These are phyloP conservation scores for Oppia nitens DNA, from an alignment of 1,140 invertebrate species.

Conservation along the genomic window DNA sequence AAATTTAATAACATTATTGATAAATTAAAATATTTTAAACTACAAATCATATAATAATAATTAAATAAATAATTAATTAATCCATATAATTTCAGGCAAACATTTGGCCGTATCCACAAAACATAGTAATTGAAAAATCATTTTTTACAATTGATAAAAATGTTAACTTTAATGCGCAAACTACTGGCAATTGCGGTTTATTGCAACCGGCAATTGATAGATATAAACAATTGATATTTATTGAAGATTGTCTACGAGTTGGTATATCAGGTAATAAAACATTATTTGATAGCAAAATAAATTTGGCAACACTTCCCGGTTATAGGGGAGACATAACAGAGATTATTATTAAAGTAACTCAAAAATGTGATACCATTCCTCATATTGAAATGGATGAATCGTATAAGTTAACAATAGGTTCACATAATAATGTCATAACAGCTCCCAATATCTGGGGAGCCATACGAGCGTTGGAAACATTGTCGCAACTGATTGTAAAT, in stretches of 20 bases:
- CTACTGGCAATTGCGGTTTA: constrained; percentile 33
- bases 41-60: too few species aligned
- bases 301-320: constrained; percentile 1
- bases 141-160: constrained; percentile 19
- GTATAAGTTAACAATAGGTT: constrained; percentile 14
- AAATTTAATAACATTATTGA: too few species aligned
- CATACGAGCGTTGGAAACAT: constrained; percentile 30
- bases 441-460: constrained; percentile 29
- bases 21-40: too few species aligned
- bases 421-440: constrained; percentile 19
- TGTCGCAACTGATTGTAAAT: constrained; percentile 27
- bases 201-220: constrained; percentile 37
- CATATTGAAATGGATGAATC: constrained; percentile 46
- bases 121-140: constrained; percentile 14
- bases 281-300: constrained; percentile 12
- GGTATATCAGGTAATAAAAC: background rate
- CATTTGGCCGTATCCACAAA: constrained; percentile 25
- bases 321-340: constrained; percentile 21
- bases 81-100: too few species aligned
- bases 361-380: constrained; percentile 39
- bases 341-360: constrained; percentile 27
- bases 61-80: too few species aligned
- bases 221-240: constrained; percentile 19
- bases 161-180: constrained; percentile 19
- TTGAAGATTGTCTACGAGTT: constrained; percentile 8